Evolutionary conservation across 2,797 vertebrate genomes (phyloP), one percentile per base, ranked within the genome.

Genomic region (Pogoniulus pusillus): DNA sequence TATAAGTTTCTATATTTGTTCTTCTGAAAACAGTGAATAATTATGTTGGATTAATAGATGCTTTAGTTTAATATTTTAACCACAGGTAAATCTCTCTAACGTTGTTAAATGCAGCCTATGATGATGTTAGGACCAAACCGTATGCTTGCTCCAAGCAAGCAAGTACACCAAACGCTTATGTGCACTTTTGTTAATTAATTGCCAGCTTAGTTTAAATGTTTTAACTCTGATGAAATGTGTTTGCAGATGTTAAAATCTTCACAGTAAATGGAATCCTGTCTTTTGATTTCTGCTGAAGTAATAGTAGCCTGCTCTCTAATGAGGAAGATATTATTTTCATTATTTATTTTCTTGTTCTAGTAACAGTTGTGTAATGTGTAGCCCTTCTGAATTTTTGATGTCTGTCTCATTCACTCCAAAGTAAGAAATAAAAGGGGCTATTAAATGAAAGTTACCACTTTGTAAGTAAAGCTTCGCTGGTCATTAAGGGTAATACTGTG

Each of bases 11-110:
- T 62, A n/a, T 57, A 64, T 79, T 77, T 4, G 19, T 84, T 90
- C 30, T 73, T 82, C 68, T 90, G 72, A 81, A 84, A 93, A 74
- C 43, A 63, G 29, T 27, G 23, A 57, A 47, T 74, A 81, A 79
- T 86, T 91, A 65, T 74, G 9, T 63, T 92, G 32, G 49, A 83
- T 92, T 91, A 83, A 68, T 81, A 80, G 30, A 57, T 45, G 26
- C 49, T 92, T 78, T 69, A 54, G 37, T 88, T 80, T 78, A 85
- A n/a, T 91, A 73, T 81, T 87, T 89, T 94, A 87, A 87, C 30
- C 39, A 72, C 54, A 85, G 79, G 39, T 87, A 89, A 85, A 6
- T 62, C 70, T 85, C 32, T 86, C 19, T 76, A 55, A 47, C 39
- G 39, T 23, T 59, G 27, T 71, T 90, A 85, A 82, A 73, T 74